Base-by-base conservation (phyloP, 2,797 vertebrate genomes). In the Sphenopsis melanotis region DNA sequence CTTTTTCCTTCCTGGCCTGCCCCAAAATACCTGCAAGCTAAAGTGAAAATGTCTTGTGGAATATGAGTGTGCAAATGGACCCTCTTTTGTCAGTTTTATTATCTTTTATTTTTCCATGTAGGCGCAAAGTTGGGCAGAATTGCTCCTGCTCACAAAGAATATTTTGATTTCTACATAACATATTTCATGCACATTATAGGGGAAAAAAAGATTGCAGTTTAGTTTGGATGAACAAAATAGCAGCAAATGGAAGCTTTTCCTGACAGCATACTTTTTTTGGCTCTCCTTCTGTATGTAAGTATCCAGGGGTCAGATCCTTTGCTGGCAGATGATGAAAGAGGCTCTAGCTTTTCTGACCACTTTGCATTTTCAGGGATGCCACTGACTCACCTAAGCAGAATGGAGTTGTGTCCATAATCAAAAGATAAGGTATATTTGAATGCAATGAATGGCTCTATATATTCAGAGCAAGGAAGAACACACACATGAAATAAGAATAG, bases 401-500 rank as follows among this genome's bases (percentile, higher is more conserved):
- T 34, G 36, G 15, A 77, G 22, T 52, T 59, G 32, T 66, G 53
- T 32, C 53, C 50, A 20, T 77, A 66, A 74, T 59, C 20, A 81
- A 77, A 96, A 94, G 29, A 41, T 55, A 49, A 64, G 21, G n/a
- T 70, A 69, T 75, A 75, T 49, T 72, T 64, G 69, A 81, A 41
- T 89, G 86, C 86, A 87, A 19, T 63, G 17, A 92, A 92, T 42
- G 24, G n/a, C 29, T 87, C 46, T 26, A 12, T 95, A 78, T 95
- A 92, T 22, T 90, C 72, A 91, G 34, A 80, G 69, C 83, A 74
- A 89, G 86, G 68, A 89, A 87, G 30, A 96, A 60, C 15, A 66
- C 24, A 55, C 16, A 77, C 37, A 86, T 82, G 70, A 60, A 95
- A 86, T 56, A 94, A 34, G 29, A 87, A 72, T 37, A 79, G 78